A percentile compares a stretch with the other conserved stretches of the same genome.
Conservation (phyloP, 2,888 invertebrate genomes). For the Cheilosia grossa region DNA sequence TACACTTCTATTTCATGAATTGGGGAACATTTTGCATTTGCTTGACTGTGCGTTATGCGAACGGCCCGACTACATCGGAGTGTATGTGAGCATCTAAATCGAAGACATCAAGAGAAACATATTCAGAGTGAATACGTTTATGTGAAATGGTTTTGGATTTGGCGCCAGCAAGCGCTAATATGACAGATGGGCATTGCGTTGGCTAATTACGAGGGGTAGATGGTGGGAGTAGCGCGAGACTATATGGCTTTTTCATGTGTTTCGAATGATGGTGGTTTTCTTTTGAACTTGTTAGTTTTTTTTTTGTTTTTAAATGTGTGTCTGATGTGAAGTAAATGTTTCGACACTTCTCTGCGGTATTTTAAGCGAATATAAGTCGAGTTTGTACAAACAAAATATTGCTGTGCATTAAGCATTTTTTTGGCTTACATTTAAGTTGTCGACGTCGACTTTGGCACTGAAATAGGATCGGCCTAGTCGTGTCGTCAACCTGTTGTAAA, state of each 20-base stretch:
- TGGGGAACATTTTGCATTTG: constrained; percentile 6
- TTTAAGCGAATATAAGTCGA: too few species aligned
- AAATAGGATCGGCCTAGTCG: too few species aligned
- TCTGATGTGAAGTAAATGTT: too few species aligned
- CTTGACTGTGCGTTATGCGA: neutral
- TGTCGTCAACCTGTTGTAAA: too few species aligned
- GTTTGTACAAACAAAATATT: too few species aligned
- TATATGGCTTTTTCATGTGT: neutral
- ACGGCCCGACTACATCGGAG: neutral
- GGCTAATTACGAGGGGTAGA: neutral
- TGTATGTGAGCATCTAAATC: neutral
- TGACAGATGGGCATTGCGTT: constrained; percentile 16
- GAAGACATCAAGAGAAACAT: neutral
- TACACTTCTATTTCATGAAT: constrained; percentile 33
- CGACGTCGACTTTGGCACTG: too few species aligned
- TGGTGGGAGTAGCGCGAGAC: neutral
- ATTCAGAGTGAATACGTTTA: constrained; percentile 7
- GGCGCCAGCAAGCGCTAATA: constrained; percentile 11
- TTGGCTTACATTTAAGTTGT: too few species aligned
- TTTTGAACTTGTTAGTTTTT: neutral
- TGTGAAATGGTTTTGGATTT: constrained; percentile 3
- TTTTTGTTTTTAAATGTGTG: too few species aligned
- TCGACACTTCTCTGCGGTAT: too few species aligned
- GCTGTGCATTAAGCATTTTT: too few species aligned
- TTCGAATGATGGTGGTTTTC: neutral